Evolutionary conservation across 2,113 vertebrate species (phyloP).

Genomic region (Kobus ellipsiprymnus): DNA sequence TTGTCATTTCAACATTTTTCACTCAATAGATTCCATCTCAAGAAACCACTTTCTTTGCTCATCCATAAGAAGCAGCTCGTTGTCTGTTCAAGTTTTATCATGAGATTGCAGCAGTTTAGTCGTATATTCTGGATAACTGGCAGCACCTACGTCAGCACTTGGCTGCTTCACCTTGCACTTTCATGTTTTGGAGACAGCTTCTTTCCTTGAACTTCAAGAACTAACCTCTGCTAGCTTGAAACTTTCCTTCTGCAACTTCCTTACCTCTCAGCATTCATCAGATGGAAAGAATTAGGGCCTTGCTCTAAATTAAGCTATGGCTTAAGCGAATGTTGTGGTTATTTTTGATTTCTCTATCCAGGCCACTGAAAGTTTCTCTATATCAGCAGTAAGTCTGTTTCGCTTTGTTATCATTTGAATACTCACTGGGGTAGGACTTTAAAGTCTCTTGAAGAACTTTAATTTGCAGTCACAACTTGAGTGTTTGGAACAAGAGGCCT

Average conservation of each 20-base stretch:
- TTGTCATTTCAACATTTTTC: background rate
- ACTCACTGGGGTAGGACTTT: background rate
- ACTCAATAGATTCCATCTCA: background rate
- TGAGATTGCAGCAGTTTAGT: background rate
- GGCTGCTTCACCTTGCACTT: background rate
- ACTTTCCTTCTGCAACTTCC: background rate
- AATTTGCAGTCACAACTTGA: background rate
- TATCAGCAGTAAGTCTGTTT: background rate
- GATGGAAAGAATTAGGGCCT: background rate
- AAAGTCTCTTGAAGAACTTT: background rate
- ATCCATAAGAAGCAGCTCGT: background rate
- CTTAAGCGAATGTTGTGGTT: background rate
- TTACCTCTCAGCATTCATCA: background rate
- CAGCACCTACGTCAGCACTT: background rate
- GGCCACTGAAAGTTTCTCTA: background rate
- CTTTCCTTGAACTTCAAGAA: background rate
- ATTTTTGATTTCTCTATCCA: background rate
- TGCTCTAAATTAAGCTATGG: background rate
- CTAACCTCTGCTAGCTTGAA: background rate
- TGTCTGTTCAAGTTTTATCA: background rate
- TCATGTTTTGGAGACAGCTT: background rate
- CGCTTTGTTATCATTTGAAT: background rate
- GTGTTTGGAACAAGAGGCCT: background rate
- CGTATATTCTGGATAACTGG: background rate
- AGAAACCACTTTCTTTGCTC: background rate